Base-by-base conservation (phyloP, 2,113 vertebrate genomes). In the Seriola rivoliana region DNA sequence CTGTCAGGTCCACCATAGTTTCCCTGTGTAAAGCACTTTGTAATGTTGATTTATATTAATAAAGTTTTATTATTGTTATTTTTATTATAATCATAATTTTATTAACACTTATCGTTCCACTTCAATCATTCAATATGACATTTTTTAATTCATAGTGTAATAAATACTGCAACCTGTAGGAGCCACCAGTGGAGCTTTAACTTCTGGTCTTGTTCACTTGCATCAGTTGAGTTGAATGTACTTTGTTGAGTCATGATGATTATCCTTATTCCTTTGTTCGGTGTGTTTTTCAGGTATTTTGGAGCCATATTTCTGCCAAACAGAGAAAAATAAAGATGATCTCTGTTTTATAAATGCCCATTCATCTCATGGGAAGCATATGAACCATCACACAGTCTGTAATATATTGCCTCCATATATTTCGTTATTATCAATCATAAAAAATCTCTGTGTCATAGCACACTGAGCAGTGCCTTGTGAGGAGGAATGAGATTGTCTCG, bases 401-500 rank as follows among this genome's bases (percentile, higher is more conserved):
- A 73, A 67, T 81, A 74, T 68, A 89, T 76, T 65, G 34, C 59
- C 57, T 59, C 82, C 55, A 78, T 78, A 68, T 32, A 64, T 64
- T 70, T 71, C 77, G 25, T 68, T 59, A 60, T 81, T 46, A 71
- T 79, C 32, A 48, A 74, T 89, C 73, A 81, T 87, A 81, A 76
- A 82, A 86, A 42, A 17, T 66, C 1, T 74, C 68, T 3, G 54
- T 60, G 65, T 48, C 21, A 17, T 50, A 29, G 60, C 80, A 60
- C 21, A 70, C 58, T 40, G 34, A 62, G 50, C 63, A 67, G 52
- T 62, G 34, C 10, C 36, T 48, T 69, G 36, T 66, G n/a, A 85
- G 48, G 65, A 63, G 62, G 75, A 52, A 54, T 58, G 68, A 85
- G 73, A 71, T 63, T 54, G 40, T 81, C 82, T 75, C 38, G 1